Evolutionary conservation across 2,888 invertebrate species (phyloP).

Genomic region (Chrysolina oricalcia): DNA sequence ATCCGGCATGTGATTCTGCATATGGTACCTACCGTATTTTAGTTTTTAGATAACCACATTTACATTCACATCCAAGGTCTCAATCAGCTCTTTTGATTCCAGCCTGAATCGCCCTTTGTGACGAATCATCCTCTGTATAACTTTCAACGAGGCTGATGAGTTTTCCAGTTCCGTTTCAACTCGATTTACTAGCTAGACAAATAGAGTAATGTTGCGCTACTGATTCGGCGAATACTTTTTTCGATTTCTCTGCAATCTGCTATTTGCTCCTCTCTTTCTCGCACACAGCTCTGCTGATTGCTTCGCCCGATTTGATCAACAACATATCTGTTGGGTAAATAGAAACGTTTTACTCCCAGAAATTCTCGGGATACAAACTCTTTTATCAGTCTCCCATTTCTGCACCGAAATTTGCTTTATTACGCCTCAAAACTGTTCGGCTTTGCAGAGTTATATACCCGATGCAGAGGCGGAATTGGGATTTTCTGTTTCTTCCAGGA

Average conservation of each 20-base stretch:
- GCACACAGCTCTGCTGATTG: constrained; percentile 65
- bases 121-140: no score
- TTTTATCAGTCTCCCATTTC: constrained; percentile 30
- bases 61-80: no score
- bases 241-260: constrained; percentile 37
- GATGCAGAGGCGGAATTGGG: neutral
- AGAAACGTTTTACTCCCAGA: constrained; percentile 58
- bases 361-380: constrained; percentile 37
- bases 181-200: no score
- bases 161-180: no score
- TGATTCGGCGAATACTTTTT: constrained; percentile 24
- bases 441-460: neutral
- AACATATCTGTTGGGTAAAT: constrained; percentile 70
- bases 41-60: no score
- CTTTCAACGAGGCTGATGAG: no score
- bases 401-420: constrained; percentile 41
- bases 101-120: no score
- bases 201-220: neutral
- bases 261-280: constrained; percentile 29
- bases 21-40: no score
- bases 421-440: constrained; percentile 34
- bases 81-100: no score
- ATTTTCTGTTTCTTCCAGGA: neutral
- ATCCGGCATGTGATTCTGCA: no score
- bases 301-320: constrained; percentile 68